These are phyloP conservation scores for Chlorodrepanis virens DNA, from an alignment of 2,113 vertebrate genomes.

Conservation along the genomic window DNA sequence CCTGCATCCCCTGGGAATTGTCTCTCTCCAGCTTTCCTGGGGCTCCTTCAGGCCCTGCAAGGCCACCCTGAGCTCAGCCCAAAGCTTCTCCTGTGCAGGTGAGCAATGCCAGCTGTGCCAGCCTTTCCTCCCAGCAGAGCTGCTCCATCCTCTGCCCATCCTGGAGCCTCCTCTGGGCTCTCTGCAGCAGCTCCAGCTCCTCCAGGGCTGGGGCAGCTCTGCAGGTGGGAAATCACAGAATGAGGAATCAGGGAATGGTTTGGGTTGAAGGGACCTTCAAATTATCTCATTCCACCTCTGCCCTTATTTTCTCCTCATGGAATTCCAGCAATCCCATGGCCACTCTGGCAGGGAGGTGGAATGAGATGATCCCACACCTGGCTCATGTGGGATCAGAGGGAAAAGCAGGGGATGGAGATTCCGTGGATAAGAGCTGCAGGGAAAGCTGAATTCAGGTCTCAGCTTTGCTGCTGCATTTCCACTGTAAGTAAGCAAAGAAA, in stretches of 20 bases:
- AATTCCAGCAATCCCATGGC: neutral
- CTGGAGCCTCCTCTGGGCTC: neutral
- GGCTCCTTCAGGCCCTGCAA: no score
- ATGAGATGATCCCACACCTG: no score
- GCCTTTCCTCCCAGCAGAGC: no score
- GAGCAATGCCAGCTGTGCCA: no score
- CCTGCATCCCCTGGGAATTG: no score
- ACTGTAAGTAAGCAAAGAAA: neutral
- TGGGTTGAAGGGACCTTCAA: neutral
- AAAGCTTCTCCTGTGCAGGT: no score
- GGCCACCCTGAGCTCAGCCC: no score
- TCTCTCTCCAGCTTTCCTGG: no score
- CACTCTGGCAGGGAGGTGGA: no score
- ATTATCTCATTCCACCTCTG: neutral
- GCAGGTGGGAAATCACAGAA: neutral
- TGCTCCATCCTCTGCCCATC: neutral
- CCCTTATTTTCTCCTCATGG: neutral
- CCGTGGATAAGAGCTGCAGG: fast-evolving
- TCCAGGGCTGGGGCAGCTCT: neutral
- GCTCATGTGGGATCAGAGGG: neutral
- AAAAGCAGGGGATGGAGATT: neutral
- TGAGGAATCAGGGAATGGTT: neutral
- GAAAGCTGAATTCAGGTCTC: neutral
- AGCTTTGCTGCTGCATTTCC: neutral
- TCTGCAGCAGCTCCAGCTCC: neutral